Conservation (phyloP, 2,113 vertebrate species). For the Planiliza haematocheilus region DNA sequence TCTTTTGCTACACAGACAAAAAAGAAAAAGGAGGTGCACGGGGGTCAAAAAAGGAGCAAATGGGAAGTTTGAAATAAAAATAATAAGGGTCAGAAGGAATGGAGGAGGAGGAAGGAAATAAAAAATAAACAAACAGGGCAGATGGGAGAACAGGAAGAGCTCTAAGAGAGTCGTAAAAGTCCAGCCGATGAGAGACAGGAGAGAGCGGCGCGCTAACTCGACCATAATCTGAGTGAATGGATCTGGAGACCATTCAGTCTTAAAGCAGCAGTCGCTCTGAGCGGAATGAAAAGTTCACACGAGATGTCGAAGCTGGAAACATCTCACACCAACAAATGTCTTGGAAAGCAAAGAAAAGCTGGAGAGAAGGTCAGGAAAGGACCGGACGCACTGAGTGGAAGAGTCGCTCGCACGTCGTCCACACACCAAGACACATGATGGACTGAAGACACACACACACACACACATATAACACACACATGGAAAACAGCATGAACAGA, state of each 20-base stretch:
- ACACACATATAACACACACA: constrained; percentile 46
- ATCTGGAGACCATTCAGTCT: constrained; percentile 56
- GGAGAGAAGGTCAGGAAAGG: constrained; percentile 46
- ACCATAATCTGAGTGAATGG: constrained; percentile 53
- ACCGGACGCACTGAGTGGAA: constrained; percentile 56
- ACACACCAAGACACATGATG: constrained; percentile 19
- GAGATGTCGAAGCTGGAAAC: constrained; percentile 63
- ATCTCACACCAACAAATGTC: constrained; percentile 80
- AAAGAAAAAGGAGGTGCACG: constrained; percentile 53
- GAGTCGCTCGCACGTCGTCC: constrained; percentile 28
- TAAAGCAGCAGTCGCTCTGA: constrained; percentile 64
- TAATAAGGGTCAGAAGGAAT: constrained; percentile 43
- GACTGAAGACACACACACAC: constrained; percentile 18
- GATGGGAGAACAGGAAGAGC: constrained; percentile 53
- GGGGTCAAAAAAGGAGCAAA: constrained; percentile 76
- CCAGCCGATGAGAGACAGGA: constrained; percentile 48
- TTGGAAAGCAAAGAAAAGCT: constrained; percentile 86
- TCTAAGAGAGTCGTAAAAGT: constrained; percentile 38
- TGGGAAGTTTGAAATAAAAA: constrained; percentile 66
- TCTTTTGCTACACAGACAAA: constrained; percentile 98
- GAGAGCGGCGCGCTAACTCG: constrained; percentile 49
- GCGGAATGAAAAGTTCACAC: constrained; percentile 67
- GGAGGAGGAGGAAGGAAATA: constrained; percentile 50
- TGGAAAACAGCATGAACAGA: constrained; percentile 48
- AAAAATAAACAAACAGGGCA: constrained; percentile 23